phyloP scores from a whole-genome alignment of 2,888 invertebrate genomes.

The Eubasilissa splendida region DNA sequence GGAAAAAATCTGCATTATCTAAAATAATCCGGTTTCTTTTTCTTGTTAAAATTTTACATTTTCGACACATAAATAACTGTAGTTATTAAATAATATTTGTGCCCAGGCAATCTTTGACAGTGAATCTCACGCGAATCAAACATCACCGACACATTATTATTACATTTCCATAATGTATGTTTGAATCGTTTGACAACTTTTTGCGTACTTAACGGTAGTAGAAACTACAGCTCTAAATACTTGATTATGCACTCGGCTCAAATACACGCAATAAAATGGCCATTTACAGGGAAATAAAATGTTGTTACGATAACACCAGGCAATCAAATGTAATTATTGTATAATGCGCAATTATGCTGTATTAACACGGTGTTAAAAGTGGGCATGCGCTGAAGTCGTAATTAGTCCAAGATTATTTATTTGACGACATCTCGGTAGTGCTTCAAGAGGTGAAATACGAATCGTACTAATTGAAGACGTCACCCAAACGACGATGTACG shows the following conservation, averaged over 20 bases:
- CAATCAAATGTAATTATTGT: slow-evolving; percentile 53
- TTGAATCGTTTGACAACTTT: slow-evolving; percentile 20
- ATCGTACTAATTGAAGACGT: too few relatives aligned
- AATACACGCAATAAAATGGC: slow-evolving; percentile 27
- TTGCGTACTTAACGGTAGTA: background rate
- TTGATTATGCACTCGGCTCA: slow-evolving; percentile 3
- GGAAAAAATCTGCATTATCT: too few relatives aligned
- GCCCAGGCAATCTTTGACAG: too few relatives aligned
- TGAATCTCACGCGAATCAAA: too few relatives aligned
- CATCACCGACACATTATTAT: too few relatives aligned
- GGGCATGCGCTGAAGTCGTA: background rate
- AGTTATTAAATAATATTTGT: too few relatives aligned
- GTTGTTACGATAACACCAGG: slow-evolving; percentile 53
- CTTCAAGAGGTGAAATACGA: background rate
- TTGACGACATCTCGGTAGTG: background rate
- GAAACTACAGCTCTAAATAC: slow-evolving; percentile 13
- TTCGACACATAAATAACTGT: too few relatives aligned
- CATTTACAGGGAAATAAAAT: slow-evolving; percentile 50
- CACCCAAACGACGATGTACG: too few relatives aligned
- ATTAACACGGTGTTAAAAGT: slow-evolving; percentile 48
- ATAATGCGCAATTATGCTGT: slow-evolving; percentile 41
- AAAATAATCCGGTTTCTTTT: too few relatives aligned
- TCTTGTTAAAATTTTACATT: too few relatives aligned
- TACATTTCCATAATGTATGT: background rate
- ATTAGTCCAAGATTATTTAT: background rate